These are phyloP conservation scores for Drosophila prosaltans DNA, from an alignment of 1,140 invertebrate genomes.

Conservation along the genomic window DNA sequence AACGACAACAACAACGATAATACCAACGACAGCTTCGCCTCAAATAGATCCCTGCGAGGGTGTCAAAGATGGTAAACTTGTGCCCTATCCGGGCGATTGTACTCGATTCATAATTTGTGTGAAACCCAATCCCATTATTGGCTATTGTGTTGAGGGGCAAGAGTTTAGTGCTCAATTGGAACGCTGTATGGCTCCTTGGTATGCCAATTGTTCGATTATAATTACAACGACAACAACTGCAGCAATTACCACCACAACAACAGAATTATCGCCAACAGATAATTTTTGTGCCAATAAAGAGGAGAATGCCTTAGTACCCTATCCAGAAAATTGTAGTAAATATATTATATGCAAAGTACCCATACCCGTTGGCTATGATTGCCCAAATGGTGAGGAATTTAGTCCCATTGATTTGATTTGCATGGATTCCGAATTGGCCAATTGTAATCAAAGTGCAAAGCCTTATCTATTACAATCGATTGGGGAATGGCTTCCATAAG, in stretches of 20 bases:
- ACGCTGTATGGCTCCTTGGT: conserved; percentile 56
- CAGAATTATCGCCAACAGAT: neutral
- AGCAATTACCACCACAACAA: conserved; percentile 20
- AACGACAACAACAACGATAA: conserved; percentile 8
- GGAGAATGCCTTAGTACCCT: conserved; percentile 44
- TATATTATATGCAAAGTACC: conserved; percentile 56
- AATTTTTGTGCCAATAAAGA: conserved; percentile 30
- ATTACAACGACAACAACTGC: conserved; percentile 5
- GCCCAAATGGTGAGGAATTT: conserved; percentile 48
- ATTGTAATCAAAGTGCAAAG: conserved; percentile 19
- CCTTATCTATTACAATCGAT: neutral
- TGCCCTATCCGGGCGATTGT: conserved; percentile 68
- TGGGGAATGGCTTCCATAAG: neutral
- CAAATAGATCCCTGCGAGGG: conserved; percentile 45
- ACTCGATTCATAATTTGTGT: conserved; percentile 58
- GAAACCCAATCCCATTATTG: conserved; percentile 29
- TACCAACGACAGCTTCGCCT: neutral
- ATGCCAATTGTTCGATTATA: conserved; percentile 52
- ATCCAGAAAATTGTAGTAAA: conserved; percentile 62
- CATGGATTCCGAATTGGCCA: conserved; percentile 39
- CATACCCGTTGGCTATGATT: conserved; percentile 55
- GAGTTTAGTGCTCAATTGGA: conserved; percentile 61
- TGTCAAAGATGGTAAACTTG: conserved; percentile 36
- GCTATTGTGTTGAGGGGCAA: conserved; percentile 47
- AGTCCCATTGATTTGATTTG: conserved; percentile 31